These are phyloP conservation scores for Helogale parvula DNA, from an alignment of 2,113 vertebrate genomes.

Conservation along the genomic window DNA sequence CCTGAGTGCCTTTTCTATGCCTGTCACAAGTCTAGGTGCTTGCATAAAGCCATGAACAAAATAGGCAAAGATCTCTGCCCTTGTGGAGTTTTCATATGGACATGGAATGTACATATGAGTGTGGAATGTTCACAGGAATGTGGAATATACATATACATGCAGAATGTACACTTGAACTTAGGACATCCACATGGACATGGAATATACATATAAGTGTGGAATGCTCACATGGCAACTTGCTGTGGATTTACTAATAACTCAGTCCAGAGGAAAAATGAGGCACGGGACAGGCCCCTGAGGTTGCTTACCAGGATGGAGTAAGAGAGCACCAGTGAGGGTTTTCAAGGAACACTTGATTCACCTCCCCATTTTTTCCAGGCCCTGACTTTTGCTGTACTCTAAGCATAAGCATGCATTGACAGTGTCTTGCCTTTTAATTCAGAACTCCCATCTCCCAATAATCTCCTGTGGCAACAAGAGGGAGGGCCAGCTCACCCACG, in stretches of 20 bases:
- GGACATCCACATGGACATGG: too few relatives aligned
- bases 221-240: neutral
- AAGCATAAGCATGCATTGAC: neutral
- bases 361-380: neutral
- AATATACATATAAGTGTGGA: neutral
- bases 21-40: neutral
- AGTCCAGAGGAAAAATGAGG: neutral
- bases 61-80: neutral
- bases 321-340: neutral
- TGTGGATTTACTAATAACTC: neutral
- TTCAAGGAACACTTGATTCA: neutral
- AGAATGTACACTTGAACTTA: neutral
- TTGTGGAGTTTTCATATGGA: too few relatives aligned
- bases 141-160: too few relatives aligned
- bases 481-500: neutral
- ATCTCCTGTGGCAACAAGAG: accelerated
- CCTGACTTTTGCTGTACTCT: neutral
- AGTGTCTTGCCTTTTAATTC: neutral
- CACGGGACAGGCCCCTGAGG: neutral
- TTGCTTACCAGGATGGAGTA: neutral
- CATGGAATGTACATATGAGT: neutral
- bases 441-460: neutral
- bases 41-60: neutral
- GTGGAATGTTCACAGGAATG: neutral
- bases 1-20: neutral